Evolutionary conservation across 53 echinoderm and acorn worm genomes (phyloP), one percentile per base, ranked within the genome.

Genomic region (Apostichopus leukothele): DNA sequence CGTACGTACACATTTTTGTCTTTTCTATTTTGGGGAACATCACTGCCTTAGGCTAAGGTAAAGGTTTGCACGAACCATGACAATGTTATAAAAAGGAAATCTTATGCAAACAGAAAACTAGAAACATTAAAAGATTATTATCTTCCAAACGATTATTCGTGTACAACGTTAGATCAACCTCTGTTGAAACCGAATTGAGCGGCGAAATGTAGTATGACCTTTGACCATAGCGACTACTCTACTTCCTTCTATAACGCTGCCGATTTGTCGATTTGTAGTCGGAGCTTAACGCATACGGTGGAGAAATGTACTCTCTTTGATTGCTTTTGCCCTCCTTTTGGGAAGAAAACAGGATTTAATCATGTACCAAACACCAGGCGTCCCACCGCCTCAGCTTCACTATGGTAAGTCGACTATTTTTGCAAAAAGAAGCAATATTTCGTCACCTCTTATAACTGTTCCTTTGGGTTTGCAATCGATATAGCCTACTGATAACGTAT

Each of bases 351-450:
- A n/a, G 81, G 81, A 81, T 55, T 81, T 21, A 55, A 81, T 81
- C 57, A 81, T 81, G 81, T 81, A 81, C 53, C 81, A 81, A 81
- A 19, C 81, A 55, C 81, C 81, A 54, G 81, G 81, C 54, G 81
- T 22, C 54, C 81, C 81, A 21, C 81, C 53, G 18, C 81, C 81
- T 11, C 81, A 53, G 22, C 81, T 54, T 52, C 81, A 59, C 22
- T 81, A 81, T 59, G 81, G 81, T 81, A 81, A 81, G 81, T 71
- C 71, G 6, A 3, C 6, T 71, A 18, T n/a, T 71, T 71, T 71
- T 18, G 13, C 20, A n/a, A n/a, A 71, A 71, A 16, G 20, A 19
- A 71, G 71, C 16, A n/a, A 71, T 71, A n/a, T 71, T 71, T 18
- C 18, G n/a, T 3, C 0, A 63, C n/a, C 6, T 13, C 20, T 71